Percentiles rank a stretch among this genome's conserved stretches.
These are phyloP conservation scores for Aporophyla nigra DNA, from an alignment of 2,888 invertebrate species.

Conservation along the genomic window DNA sequence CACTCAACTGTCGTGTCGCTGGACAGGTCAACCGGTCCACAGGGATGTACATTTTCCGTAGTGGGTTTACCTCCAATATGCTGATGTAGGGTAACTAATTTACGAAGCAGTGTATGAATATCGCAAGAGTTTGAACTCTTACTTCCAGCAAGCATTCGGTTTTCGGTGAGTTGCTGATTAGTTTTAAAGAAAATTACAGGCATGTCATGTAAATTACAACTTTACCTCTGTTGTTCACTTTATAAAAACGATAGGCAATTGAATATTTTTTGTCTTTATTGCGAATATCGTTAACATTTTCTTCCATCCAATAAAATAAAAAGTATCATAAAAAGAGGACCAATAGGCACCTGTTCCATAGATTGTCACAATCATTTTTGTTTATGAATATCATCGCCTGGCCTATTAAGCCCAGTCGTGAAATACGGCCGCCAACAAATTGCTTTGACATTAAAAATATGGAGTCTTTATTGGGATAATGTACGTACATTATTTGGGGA, in stretches of 20 bases:
- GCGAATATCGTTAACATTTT: constrained; percentile 11
- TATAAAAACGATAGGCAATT: neutral
- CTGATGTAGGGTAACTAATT: constrained; percentile 14
- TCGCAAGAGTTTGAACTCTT: neutral
- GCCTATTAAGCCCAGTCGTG: constrained; percentile 37
- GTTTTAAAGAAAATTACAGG: neutral
- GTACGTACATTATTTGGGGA: constrained; percentile 27
- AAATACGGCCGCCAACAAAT: constrained; percentile 52
- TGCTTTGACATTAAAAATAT: constrained; percentile 58
- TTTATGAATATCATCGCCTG: constrained; percentile 51
- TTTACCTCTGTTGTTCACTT: neutral
- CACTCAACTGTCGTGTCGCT: constrained; percentile 39
- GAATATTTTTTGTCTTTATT: constrained; percentile 1
- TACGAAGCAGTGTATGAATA: neutral
- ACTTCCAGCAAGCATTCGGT: neutral
- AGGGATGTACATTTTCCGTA: constrained; percentile 22
- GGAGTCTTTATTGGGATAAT: constrained; percentile 30
- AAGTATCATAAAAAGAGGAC: constrained; percentile 7
- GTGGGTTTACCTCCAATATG: neutral
- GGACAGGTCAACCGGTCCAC: constrained; percentile 36
- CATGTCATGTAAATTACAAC: neutral
- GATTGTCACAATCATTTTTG: constrained; percentile 48
- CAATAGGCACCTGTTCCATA: constrained; percentile 24
- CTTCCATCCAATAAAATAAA: constrained; percentile 32
- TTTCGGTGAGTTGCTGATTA: neutral